Base-by-base conservation (phyloP, 92 coral and sea anemone species). In the Zoanthus sociatus region DNA sequence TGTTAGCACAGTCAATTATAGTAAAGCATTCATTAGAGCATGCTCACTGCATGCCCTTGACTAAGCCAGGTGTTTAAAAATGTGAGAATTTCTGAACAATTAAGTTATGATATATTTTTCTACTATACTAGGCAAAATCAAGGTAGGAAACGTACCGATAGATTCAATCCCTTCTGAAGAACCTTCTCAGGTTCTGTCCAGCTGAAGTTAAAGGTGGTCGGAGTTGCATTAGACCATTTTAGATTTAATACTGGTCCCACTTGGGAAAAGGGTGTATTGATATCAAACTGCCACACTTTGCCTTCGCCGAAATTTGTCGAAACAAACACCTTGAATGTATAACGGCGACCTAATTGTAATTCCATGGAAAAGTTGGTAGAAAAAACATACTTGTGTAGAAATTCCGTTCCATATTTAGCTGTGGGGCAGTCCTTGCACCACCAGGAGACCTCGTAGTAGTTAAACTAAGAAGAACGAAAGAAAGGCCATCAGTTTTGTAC, bases 381-480 rank as follows among this genome's bases (percentile, higher is more conserved):
- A 3, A 20, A 45, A 9, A 11, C 12, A 12, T 21, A 45, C 11
- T 7, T 16, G 33, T 46, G 45, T 32, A 64, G 26, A 47, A 20
- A 81, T 20, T 6, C 3, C 21, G 74, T 13, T 42, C 16, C 7
- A 4, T 66, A 14, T 11, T 73, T 73, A 7, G 16, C 1, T 20
- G 54, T 77, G 46, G 85, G 85, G 14, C 85, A 81, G 76, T 81
- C 64, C 3, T 45, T 51, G 20, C 85, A 81, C 20, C 47, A 64
- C 75, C 74, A 64, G 37, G 55, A 0, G 15, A 81, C 73, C 16
- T 66, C 30, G 47, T 81, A 81, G 33, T 11, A 26, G 6, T 30
- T 5, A 17, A 77, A 55, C 82, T 77, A 33, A 31, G 8, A 77
- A 75, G 20, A 75, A 18, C 17, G n/a, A 75, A 48, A 5, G 1